Conservation (phyloP, 2,797 vertebrate genomes). For the Champsocephalus gunnari region DNA sequence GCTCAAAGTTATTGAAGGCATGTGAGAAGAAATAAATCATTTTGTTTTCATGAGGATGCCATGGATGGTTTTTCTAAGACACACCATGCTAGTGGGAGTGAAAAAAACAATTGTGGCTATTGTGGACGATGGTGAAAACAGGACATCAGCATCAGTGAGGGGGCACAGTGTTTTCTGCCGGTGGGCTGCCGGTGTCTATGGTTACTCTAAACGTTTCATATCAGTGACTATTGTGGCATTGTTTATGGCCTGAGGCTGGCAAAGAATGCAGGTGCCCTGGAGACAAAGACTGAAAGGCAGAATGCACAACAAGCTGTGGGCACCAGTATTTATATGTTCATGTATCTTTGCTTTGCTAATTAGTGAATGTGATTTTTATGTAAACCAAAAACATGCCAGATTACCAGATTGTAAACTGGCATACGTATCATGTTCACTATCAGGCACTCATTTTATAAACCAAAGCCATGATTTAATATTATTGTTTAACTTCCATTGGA, state of each 20-base stretch:
- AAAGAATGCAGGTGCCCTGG: constrained; percentile 53
- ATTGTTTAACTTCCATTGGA: no score
- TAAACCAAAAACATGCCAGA: not conserved
- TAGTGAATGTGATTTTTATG: constrained; percentile 1
- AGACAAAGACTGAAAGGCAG: constrained; percentile 57
- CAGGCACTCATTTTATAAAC: not conserved
- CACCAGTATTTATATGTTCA: constrained; percentile 35
- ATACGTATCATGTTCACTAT: not conserved
- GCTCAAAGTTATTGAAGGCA: not conserved
- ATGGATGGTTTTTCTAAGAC: constrained; percentile 44
- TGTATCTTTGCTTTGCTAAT: constrained; percentile 14
- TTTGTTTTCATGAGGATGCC: not conserved
- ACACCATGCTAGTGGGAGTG: constrained; percentile 35
- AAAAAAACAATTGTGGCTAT: constrained; percentile 29
- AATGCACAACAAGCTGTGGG: constrained; percentile 46
- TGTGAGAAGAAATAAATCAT: not conserved
- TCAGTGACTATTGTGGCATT: constrained; percentile 37
- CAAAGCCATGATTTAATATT: no score
- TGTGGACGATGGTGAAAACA: constrained; percentile 60
- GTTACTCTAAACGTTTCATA: constrained; percentile 61
- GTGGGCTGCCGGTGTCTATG: constrained; percentile 67
- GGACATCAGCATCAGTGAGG: constrained; percentile 60
- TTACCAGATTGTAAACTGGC: not conserved
- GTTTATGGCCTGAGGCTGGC: constrained; percentile 52
- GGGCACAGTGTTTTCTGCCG: constrained; percentile 44